Conservation (phyloP, 2,797 vertebrate genomes). For the Cyclura pinguis region DNA sequence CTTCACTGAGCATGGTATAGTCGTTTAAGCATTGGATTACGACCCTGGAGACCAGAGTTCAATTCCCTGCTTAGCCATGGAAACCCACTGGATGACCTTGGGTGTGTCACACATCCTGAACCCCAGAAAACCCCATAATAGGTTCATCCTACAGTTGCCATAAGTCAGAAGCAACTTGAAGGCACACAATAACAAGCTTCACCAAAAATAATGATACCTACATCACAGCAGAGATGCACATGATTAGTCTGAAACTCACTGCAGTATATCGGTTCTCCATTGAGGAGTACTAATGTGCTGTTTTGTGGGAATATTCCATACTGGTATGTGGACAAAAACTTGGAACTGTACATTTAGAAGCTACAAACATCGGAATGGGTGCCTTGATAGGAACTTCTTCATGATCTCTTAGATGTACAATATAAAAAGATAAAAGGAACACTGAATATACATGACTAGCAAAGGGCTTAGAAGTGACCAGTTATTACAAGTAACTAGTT, state of each 20-base stretch:
- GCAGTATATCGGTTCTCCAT: not conserved
- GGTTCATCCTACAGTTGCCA: no score
- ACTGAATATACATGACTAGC: not conserved
- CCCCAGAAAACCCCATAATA: no score
- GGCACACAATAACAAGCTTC: not conserved
- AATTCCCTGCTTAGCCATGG: no score
- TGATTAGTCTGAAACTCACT: not conserved
- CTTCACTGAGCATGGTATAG: no score
- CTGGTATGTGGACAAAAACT: not conserved
- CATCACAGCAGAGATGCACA: not conserved
- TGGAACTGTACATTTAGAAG: not conserved
- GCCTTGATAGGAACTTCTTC: not conserved
- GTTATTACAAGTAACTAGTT: not conserved
- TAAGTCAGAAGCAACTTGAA: no score
- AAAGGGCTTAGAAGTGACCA: not conserved
- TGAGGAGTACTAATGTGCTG: not conserved
- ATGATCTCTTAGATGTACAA: not conserved
- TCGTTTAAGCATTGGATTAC: no score
- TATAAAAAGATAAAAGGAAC: not conserved
- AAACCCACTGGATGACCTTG: no score
- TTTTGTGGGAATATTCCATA: not conserved
- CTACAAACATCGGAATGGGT: not conserved
- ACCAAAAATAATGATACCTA: not conserved
- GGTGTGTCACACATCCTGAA: no score
- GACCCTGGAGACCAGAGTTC: no score